Conservation (phyloP, 2,797 vertebrate genomes). For the Valencia hispanica region DNA sequence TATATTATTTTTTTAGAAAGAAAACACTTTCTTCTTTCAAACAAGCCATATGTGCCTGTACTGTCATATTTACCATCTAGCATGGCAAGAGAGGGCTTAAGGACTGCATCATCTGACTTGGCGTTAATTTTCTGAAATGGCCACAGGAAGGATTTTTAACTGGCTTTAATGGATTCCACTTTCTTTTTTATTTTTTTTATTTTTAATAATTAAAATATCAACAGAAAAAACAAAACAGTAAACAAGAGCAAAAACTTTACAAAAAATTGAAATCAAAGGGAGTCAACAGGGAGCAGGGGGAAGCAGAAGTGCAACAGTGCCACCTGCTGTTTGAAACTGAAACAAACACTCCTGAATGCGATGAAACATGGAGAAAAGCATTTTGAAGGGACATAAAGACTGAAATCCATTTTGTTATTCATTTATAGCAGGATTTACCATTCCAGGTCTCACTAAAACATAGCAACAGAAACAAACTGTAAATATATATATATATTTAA, state of each 20-base stretch:
- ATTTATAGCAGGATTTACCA: neutral
- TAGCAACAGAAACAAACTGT: neutral
- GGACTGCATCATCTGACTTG: neutral
- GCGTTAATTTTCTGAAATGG: neutral
- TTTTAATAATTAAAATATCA: neutral
- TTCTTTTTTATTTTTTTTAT: neutral
- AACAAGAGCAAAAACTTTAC: neutral
- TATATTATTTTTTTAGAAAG: neutral
- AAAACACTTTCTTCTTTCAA: neutral
- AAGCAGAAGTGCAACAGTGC: neutral
- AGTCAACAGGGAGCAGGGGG: neutral
- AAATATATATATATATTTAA: too few relatives aligned
- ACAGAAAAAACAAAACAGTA: neutral
- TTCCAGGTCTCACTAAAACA: neutral
- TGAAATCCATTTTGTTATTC: neutral
- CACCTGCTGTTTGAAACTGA: constrained; percentile 40
- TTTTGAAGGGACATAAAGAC: neutral
- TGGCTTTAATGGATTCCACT: neutral
- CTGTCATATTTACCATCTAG: too few relatives aligned
- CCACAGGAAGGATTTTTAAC: neutral
- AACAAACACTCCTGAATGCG: neutral
- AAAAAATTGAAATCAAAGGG: too few relatives aligned
- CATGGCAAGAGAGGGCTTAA: too few relatives aligned
- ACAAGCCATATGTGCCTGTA: too few relatives aligned
- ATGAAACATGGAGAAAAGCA: neutral